phyloP scores from a whole-genome alignment of 2,888 invertebrate genomes.

The Myopa tessellatipennis region DNA sequence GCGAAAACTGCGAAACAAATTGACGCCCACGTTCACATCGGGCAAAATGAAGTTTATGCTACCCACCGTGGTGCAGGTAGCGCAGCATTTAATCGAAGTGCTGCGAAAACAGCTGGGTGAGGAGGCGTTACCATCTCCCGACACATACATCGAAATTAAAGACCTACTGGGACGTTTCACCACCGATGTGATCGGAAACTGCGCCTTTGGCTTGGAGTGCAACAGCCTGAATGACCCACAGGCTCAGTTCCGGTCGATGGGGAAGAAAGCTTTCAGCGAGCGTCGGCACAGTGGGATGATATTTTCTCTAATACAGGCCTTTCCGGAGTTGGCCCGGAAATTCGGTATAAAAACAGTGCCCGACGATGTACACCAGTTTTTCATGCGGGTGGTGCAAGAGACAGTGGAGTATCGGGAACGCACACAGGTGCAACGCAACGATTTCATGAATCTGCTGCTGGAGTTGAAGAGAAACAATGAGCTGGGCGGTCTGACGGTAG shows the following conservation, averaged over 20 bases:
- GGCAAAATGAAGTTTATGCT: slow-evolving; percentile 60
- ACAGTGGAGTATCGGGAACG: slow-evolving; percentile 65
- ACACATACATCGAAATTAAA: slow-evolving; percentile 60
- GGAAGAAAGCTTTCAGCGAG: slow-evolving; percentile 52
- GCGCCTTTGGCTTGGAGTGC: slow-evolving; percentile 69
- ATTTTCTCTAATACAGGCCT: slow-evolving; percentile 52
- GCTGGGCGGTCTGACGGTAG: slow-evolving; percentile 63
- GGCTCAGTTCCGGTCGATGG: slow-evolving; percentile 62
- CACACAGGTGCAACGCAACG: slow-evolving; percentile 65
- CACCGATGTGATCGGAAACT: slow-evolving; percentile 70
- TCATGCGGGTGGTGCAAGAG: slow-evolving; percentile 61
- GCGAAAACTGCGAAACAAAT: slow-evolving; percentile 67
- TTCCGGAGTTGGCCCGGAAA: slow-evolving; percentile 51
- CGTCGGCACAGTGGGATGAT: slow-evolving; percentile 52
- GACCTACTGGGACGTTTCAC: slow-evolving; percentile 68
- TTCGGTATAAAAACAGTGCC: slow-evolving; percentile 53
- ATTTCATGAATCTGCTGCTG: slow-evolving; percentile 71
- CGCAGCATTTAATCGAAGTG: slow-evolving; percentile 52
- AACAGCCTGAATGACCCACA: slow-evolving; percentile 67
- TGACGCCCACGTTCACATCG: slow-evolving; percentile 66
- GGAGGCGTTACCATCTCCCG: slow-evolving; percentile 24
- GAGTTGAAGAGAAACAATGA: slow-evolving; percentile 62
- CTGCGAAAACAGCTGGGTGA: slow-evolving; percentile 43
- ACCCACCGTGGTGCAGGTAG: slow-evolving; percentile 48
- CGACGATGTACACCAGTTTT: slow-evolving; percentile 57